A percentile compares a stretch with the other conserved stretches of the same genome.
Evolutionary conservation across 2,888 invertebrate species (phyloP).

Genomic region (Dicycla oo): DNA sequence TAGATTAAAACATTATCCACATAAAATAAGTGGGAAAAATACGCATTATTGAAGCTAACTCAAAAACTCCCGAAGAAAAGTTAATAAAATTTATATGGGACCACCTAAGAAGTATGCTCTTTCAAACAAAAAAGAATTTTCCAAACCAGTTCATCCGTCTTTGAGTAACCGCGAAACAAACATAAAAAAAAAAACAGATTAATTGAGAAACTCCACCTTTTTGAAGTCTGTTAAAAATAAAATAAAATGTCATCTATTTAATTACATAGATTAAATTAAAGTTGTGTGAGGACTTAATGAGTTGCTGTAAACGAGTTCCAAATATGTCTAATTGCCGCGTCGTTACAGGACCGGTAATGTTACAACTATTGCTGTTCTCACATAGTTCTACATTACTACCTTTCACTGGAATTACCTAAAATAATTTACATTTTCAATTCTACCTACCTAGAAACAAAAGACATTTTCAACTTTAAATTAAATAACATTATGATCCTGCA

Average conservation of each 20-base stretch:
- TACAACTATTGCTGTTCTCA: slow-evolving; percentile 7
- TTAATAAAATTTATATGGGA: no score
- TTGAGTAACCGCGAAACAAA: no score
- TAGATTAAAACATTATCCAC: no score
- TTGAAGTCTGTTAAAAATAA: neutral
- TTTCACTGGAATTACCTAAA: neutral
- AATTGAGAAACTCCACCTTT: neutral
- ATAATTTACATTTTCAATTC: no score
- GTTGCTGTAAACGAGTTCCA: slow-evolving; percentile 15
- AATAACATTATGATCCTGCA: neutral
- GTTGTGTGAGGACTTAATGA: slow-evolving; percentile 11
- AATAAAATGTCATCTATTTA: slow-evolving; percentile 12
- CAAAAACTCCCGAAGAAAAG: no score
- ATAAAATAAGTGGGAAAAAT: no score
- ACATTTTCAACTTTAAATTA: neutral
- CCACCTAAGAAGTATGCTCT: no score
- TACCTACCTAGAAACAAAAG: neutral
- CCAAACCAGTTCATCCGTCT: no score
- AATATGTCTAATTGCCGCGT: slow-evolving; percentile 36
- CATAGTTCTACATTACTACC: slow-evolving; percentile 19
- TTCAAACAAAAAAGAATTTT: no score
- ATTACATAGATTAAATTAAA: slow-evolving; percentile 56
- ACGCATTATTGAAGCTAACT: no score
- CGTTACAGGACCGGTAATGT: slow-evolving; percentile 15
- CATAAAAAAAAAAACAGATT: no score